Conservation (phyloP, 2,797 vertebrate species). For the Dryobates pubescens region DNA sequence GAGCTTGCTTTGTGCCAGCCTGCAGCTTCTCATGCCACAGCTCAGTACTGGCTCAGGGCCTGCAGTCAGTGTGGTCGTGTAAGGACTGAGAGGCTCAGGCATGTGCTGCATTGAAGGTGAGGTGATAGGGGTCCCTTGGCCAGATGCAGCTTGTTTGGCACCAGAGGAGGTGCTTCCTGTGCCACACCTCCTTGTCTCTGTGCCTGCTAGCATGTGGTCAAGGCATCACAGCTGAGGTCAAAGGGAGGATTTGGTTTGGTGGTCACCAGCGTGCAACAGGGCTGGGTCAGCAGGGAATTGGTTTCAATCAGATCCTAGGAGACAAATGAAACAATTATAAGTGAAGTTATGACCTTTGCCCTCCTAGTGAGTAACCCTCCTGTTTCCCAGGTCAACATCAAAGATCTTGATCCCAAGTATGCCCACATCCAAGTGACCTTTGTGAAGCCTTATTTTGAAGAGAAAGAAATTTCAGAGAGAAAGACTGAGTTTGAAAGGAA, state of each 20-base stretch:
- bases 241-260: not conserved
- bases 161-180: not conserved
- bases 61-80: not conserved
- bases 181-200: not conserved
- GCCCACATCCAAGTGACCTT: conserved; percentile 96
- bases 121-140: not conserved
- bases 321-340: not conserved
- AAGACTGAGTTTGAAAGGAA: conserved; percentile 94
- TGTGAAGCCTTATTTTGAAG: conserved; percentile 93
- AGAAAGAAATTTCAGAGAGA: conserved; percentile 91
- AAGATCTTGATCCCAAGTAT: conserved; percentile 92
- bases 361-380: not conserved
- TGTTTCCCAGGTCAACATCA: conserved; percentile 86
- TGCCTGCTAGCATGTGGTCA: not conserved
- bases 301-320: not conserved
- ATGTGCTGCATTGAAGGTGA: not conserved
- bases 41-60: not conserved
- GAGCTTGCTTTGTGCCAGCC: not conserved
- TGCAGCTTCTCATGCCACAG: not conserved
- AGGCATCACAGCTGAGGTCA: not conserved
- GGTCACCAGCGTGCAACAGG: not conserved
- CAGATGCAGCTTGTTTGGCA: not conserved
- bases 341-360: not conserved
- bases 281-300: not conserved
- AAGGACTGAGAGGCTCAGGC: not conserved